Conservation (phyloP, 2,113 vertebrate species). For the Ailuropoda melanoleuca region DNA sequence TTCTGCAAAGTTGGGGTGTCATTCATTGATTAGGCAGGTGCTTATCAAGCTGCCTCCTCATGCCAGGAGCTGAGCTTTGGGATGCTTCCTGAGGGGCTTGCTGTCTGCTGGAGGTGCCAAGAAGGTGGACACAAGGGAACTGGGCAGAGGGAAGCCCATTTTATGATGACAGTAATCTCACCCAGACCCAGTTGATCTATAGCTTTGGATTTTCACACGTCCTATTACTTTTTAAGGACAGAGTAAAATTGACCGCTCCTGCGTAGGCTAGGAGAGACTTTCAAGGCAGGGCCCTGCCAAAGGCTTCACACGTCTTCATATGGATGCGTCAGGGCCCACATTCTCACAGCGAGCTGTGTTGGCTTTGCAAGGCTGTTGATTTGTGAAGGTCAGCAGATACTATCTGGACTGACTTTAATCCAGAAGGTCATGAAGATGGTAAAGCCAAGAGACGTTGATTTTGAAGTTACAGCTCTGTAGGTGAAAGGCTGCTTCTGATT, state of each 20-base stretch:
- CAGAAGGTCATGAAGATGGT: neutral
- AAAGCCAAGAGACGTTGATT: neutral
- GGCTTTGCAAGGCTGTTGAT: neutral
- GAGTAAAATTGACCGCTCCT: neutral
- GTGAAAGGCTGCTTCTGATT: neutral
- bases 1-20: neutral
- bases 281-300: neutral
- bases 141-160: neutral
- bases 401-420: neutral
- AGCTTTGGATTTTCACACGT: neutral
- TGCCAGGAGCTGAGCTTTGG: neutral
- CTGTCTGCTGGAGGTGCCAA: neutral
- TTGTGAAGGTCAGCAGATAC: neutral
- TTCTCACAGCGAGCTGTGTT: neutral
- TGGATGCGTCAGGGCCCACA: neutral
- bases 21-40: neutral
- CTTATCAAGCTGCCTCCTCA: neutral
- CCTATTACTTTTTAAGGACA: neutral
- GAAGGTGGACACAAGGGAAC: neutral
- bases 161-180: neutral
- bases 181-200: neutral
- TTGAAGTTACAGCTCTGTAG: neutral
- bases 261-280: neutral
- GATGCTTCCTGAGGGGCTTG: neutral
- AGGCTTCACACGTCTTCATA: neutral